phyloP scores from a whole-genome alignment of 2,797 vertebrate species.

The Centropyge bicolor region DNA sequence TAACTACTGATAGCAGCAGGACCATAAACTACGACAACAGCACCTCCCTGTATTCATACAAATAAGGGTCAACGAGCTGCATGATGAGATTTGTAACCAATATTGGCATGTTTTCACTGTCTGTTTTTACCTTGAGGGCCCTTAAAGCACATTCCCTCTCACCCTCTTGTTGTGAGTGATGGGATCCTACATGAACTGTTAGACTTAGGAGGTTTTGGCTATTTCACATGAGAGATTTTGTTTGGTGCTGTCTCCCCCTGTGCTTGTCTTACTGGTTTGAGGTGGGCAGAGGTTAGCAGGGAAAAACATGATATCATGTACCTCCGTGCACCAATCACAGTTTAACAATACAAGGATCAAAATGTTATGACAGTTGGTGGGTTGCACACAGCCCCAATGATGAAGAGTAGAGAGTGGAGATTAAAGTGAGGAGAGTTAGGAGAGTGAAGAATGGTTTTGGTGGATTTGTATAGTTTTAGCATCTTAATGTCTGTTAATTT shows the following conservation, averaged over 20 bases:
- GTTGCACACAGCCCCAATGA: not conserved
- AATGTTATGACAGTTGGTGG: not conserved
- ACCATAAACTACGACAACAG: no score
- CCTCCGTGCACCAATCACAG: not conserved
- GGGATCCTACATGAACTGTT: not conserved
- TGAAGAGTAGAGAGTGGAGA: not conserved
- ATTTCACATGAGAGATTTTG: not conserved
- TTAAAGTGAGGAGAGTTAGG: not conserved
- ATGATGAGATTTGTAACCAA: not conserved
- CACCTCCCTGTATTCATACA: not conserved
- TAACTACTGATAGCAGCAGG: not conserved
- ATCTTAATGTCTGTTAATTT: not conserved
- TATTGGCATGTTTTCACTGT: not conserved
- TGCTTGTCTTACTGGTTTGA: not conserved
- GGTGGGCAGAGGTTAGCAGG: not conserved
- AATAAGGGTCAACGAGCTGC: not conserved
- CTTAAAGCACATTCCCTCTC: not conserved
- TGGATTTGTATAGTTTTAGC: not conserved
- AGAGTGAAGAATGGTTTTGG: no score
- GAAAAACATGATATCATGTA: constrained; percentile 2
- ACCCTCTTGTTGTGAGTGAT: no score
- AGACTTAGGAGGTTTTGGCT: not conserved
- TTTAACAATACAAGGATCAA: not conserved
- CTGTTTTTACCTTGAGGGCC: not conserved
- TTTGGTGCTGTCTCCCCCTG: not conserved